Base-by-base conservation (phyloP, 37 sponge, comb jelly and placozoan species). In the Haliclona indistincta region DNA sequence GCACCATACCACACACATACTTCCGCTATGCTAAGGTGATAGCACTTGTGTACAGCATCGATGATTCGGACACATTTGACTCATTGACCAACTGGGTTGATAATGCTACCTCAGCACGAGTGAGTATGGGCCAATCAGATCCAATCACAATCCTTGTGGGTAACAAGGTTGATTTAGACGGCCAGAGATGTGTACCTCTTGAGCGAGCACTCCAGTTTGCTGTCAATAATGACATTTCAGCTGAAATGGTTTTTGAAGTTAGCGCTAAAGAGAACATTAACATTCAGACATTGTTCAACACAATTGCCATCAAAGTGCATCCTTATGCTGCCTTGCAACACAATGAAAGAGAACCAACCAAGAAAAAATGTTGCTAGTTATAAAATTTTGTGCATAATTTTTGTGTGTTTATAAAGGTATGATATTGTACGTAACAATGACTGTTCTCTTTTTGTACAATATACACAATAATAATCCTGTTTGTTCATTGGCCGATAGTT, bases 1-100 rank as follows among this genome's bases (percentile, higher is more conserved):
- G 86, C 25, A 90, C 91, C 0, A 80, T 90, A 17, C 91, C 91
- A 0, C 91, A 70, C 34, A 90, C 91, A 4, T 90, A 90, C 73
- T 90, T 90, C 86, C 77, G 86, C 51, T 76, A 67, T 68, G 85
- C 91, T 22, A 84, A 85, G 41, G 86, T 77, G 20, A 52, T 84
- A 51, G 75, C 85, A 43, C 70, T 84, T 2, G 86, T 90, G 0
- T 84, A 84, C 54, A 81, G 77, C 63, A 71, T 90, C 22, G 82
- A 81, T 43, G 91, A 90, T 51, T 41, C 53, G 8, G 91, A 90
- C 15, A 81, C 77, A 2, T 90, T 90, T 66, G 82, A 80, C 60
- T 81, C 81, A 8, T 70, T 90, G 38, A 76, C 69, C 25, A 67
- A 74, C 62, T 90, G 91, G 91, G 49, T 66, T 6, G 91, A 85